A percentile compares a stretch with the other conserved stretches of the same genome.
phyloP scores from a whole-genome alignment of 2,113 vertebrate species.

The Peromyscus maniculatus region DNA sequence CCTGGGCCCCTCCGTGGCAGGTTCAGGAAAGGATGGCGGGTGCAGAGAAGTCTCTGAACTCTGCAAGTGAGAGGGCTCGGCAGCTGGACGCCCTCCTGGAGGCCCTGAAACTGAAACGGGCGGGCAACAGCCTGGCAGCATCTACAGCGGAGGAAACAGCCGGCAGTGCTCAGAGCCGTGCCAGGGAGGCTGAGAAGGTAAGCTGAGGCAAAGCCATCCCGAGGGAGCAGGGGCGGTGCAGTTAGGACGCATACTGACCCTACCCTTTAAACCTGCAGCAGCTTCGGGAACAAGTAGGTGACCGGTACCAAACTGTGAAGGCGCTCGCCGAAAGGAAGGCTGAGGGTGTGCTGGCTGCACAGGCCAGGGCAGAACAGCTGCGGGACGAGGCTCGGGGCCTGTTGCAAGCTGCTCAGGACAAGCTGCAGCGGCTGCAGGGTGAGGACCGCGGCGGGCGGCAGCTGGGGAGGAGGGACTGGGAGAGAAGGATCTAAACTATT shows the following conservation, averaged over 20 bases:
- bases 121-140: constrained; percentile 95
- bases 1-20: constrained; percentile 81
- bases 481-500: neutral
- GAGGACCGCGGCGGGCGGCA: constrained; percentile 5
- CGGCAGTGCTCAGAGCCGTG: constrained; percentile 91
- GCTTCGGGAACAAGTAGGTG: constrained; percentile 92
- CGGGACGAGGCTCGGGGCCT: constrained; percentile 93
- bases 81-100: constrained; percentile 90
- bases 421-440: constrained; percentile 94
- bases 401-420: constrained; percentile 92
- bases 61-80: constrained; percentile 89
- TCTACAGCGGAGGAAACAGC: constrained; percentile 94
- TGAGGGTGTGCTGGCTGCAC: constrained; percentile 90
- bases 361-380: constrained; percentile 92
- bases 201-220: neutral
- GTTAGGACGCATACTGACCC: neutral
- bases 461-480: neutral
- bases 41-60: constrained; percentile 89
- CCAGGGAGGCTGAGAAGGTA: constrained; percentile 95
- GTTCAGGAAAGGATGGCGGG: constrained; percentile 91
- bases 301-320: constrained; percentile 93
- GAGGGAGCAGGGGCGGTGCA: neutral
- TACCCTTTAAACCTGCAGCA: constrained; percentile 84
- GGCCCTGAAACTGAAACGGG: constrained; percentile 93
- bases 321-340: constrained; percentile 94